These are phyloP conservation scores for Lamellibrachia satsuma DNA, from an alignment of 2,888 invertebrate species.

Conservation along the genomic window DNA sequence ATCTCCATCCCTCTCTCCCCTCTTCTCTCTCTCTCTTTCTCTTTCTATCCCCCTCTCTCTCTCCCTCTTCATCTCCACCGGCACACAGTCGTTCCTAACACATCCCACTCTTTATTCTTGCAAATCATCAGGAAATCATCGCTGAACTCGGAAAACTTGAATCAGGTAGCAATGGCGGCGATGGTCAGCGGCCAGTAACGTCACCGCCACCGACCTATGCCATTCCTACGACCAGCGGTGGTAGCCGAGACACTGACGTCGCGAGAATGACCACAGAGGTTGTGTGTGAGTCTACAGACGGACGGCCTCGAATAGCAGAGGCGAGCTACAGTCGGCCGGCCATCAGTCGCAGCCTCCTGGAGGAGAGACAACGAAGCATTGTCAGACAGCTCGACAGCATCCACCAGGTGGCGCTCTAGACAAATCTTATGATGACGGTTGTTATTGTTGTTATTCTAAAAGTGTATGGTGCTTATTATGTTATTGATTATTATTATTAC, in stretches of 20 bases:
- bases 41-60: not conserved
- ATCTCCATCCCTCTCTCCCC: not conserved
- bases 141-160: conserved; percentile 41
- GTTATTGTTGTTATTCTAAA: no score
- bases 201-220: not conserved
- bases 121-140: conserved; percentile 36
- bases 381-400: conserved; percentile 43
- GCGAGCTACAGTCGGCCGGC: conserved; percentile 24
- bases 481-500: no score
- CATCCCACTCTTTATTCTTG: not conserved
- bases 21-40: not conserved
- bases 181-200: not conserved
- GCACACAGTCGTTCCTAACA: not conserved
- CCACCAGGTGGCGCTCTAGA: conserved; percentile 28
- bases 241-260: not conserved
- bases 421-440: no score
- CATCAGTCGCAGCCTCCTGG: conserved; percentile 35
- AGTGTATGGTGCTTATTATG: no score
- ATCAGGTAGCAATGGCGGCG: conserved; percentile 30
- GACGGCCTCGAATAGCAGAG: not conserved
- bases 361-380: conserved; percentile 42
- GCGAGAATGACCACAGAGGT: not conserved
- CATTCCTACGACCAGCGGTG: not conserved
- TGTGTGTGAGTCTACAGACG: not conserved
- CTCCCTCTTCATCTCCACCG: not conserved